Evolutionary conservation across 2,888 invertebrate genomes (phyloP).

Genomic region (Galerucella pusilla): DNA sequence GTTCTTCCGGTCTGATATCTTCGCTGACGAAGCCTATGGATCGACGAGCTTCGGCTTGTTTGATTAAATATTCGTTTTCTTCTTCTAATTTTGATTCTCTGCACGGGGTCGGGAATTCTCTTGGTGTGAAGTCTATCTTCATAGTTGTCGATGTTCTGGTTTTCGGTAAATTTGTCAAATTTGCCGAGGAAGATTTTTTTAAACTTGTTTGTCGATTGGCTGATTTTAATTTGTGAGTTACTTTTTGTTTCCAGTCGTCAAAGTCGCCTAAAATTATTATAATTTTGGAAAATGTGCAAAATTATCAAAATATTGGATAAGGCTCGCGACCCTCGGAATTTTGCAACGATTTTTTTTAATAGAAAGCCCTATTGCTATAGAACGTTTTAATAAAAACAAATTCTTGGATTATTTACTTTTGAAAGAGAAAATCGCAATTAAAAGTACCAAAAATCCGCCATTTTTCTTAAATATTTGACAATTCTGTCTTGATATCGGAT

Average conservation of each 20-base stretch:
- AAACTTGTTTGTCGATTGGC: constrained; percentile 45
- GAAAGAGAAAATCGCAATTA: no score
- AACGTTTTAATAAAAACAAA: no score
- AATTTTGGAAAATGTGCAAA: no score
- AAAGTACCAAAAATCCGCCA: no score
- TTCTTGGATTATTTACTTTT: no score
- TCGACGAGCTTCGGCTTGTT: constrained; percentile 79
- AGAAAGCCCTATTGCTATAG: no score
- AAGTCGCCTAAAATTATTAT: constrained; percentile 58
- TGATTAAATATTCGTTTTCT: constrained; percentile 84
- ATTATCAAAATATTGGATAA: no score
- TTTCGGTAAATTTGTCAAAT: constrained; percentile 48
- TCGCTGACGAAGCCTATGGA: constrained; percentile 77
- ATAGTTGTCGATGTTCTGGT: constrained; percentile 70
- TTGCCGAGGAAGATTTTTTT: constrained; percentile 52
- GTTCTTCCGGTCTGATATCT: constrained; percentile 82
- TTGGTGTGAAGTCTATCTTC: constrained; percentile 77
- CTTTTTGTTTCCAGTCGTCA: constrained; percentile 41
- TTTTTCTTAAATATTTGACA: no score
- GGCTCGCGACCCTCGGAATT: no score
- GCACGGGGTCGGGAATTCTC: constrained; percentile 84
- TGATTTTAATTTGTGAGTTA: constrained; percentile 55
- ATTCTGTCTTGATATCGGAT: no score
- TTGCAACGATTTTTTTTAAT: no score
- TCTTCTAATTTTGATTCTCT: constrained; percentile 77